Conservation (phyloP, 2,797 vertebrate species). For the Phaenicophaeus curvirostris region DNA sequence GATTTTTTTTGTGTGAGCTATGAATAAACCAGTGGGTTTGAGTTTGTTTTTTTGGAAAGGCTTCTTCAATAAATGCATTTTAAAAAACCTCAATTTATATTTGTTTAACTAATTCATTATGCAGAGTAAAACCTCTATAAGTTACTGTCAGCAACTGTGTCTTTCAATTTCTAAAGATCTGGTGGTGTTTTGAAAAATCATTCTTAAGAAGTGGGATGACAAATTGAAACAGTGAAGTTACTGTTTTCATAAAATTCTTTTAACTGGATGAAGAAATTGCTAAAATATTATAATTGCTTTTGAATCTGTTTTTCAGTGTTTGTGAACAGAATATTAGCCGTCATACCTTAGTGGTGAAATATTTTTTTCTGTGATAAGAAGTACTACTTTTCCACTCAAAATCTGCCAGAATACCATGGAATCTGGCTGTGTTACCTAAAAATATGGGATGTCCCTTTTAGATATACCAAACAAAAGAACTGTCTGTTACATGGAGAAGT, state of each 20-base stretch:
- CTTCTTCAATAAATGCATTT: neutral
- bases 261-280: neutral
- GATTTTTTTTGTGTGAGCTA: neutral
- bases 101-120: neutral
- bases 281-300: neutral
- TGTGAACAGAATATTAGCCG: neutral
- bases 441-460: neutral
- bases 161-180: neutral
- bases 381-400: neutral
- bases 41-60: neutral
- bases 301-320: neutral
- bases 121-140: neutral
- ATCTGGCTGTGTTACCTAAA: neutral
- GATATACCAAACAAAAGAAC: neutral
- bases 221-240: neutral
- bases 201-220: neutral
- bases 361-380: neutral
- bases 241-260: neutral
- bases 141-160: neutral
- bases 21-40: neutral
- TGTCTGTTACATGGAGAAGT: neutral
- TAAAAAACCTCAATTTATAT: neutral
- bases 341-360: neutral
- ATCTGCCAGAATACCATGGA: neutral
- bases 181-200: neutral